Base-by-base conservation (phyloP, 2,888 invertebrate species). In the Andrena minutula region DNA sequence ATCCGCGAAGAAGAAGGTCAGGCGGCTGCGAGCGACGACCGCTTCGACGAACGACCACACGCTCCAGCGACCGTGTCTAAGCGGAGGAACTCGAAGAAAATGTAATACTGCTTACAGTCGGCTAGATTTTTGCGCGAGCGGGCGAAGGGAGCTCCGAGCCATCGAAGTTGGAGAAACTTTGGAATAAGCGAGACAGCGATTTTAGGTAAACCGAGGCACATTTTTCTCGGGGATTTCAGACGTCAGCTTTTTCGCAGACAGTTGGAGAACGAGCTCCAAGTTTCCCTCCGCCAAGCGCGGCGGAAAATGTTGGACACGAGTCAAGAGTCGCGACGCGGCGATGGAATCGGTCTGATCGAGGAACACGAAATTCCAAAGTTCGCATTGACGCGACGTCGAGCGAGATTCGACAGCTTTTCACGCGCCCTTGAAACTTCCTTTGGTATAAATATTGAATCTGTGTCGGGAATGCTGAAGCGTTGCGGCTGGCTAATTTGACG, bases 371-470 rank as follows among this genome's bases (percentile, higher is more conserved):
- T 83, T 83, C 58, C 63, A 35, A 70, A 72, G 70, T 83, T 77
- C 68, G 32, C 28, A 20, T 60, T 30, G 51, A 32, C 1, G 35
- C 56, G 76, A 72, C 64, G 69, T 66, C 26, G 65, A 56, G 68
- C 64, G 82, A 64, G 56, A 32, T 64, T 49, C 28, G 51, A 12
- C 20, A 56, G 20, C 69, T 58, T 64, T 77, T 75, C 49, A 16
- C 26, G 47, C 56, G 49, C 10, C 71, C 56, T 53, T 20, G 2
- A 20, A 73, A 84, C 70, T 81, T 68, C 53, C 8, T 26, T 28
- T 20, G 49, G 56, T 73, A 61, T 82, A 85, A 85, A 85, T 77
- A 84, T 85, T n/a, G 66, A 77, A 75, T 51, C 75, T 65, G 65
- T 61, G 60, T 77, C 60, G 51, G 35, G 49, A 65, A 32, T 65